These are phyloP conservation scores for Raillietiella orientalis DNA, from an alignment of 2,888 invertebrate genomes.

Conservation along the genomic window DNA sequence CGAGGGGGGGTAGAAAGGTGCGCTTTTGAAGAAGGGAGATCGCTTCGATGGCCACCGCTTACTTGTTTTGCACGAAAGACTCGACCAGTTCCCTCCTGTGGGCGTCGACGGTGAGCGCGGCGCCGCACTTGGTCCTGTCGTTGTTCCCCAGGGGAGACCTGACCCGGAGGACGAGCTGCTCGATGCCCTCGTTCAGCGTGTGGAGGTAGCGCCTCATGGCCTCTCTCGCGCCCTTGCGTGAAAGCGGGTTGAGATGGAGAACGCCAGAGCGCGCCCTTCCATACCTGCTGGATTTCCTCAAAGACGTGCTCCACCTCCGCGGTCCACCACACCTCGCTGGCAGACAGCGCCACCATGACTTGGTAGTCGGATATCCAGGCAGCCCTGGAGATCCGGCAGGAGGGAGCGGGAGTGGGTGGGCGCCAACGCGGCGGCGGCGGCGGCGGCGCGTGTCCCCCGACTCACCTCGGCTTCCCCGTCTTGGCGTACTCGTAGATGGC, in stretches of 20 bases:
- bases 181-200: slow-evolving; percentile 43
- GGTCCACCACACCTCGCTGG: slow-evolving; percentile 83
- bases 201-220: slow-evolving; percentile 68
- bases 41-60: slow-evolving; percentile 3
- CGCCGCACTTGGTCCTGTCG: slow-evolving; percentile 55
- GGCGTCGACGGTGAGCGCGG: slow-evolving; percentile 63
- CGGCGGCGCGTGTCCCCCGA: too few relatives aligned
- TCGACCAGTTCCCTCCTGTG: slow-evolving; percentile 73
- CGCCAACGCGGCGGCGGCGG: background rate
- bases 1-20: too few relatives aligned
- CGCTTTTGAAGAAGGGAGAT: slow-evolving; percentile 25
- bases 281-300: slow-evolving; percentile 14
- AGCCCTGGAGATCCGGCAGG: slow-evolving; percentile 26
- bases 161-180: slow-evolving; percentile 43
- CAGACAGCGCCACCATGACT: slow-evolving; percentile 53
- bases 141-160: slow-evolving; percentile 35
- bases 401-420: too few relatives aligned
- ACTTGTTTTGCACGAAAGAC: slow-evolving; percentile 19
- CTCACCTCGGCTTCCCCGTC: slow-evolving; percentile 25
- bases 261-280: background rate
- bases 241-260: too few relatives aligned
- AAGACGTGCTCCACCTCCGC: slow-evolving; percentile 78
- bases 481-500: slow-evolving; percentile 58
- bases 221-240: slow-evolving; percentile 32
- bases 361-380: slow-evolving; percentile 68